These are phyloP conservation scores for Stigmatopora nigra DNA, from an alignment of 2,113 vertebrate genomes.

Conservation along the genomic window DNA sequence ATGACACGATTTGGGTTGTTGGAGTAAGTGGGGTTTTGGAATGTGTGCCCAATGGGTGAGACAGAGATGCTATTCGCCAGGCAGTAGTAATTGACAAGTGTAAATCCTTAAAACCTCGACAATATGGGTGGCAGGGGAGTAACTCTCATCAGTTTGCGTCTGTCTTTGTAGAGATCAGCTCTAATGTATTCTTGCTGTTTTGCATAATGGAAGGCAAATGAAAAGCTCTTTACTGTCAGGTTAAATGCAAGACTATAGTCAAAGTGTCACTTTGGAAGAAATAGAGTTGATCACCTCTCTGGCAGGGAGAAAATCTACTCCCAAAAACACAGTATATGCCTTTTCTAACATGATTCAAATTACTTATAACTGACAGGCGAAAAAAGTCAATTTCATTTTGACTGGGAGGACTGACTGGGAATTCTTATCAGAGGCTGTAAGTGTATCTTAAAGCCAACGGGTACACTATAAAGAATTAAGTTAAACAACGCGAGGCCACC, in stretches of 20 bases:
- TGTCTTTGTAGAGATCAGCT: conserved; percentile 36
- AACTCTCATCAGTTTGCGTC: conserved; percentile 35
- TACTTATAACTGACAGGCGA: too few species aligned
- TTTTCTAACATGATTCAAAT: too few species aligned
- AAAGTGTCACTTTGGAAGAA: conserved; percentile 7
- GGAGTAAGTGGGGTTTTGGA: conserved; percentile 27
- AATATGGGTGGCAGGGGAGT: conserved; percentile 38
- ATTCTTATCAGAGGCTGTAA: too few species aligned
- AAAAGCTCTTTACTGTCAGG: conserved; percentile 26
- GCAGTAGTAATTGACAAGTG: conserved; percentile 27
- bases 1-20: conserved; percentile 10
- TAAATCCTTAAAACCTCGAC: conserved; percentile 28
- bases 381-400: too few species aligned
- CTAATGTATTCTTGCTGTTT: conserved; percentile 28
- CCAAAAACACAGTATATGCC: too few species aligned
- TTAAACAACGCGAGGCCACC: background rate
- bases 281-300: background rate
- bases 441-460: too few species aligned
- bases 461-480: background rate
- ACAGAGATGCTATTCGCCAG: conserved; percentile 6
- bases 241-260: conserved; percentile 4
- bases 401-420: too few species aligned
- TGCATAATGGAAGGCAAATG: conserved; percentile 42
- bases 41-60: conserved; percentile 33
- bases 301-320: background rate